Evolutionary conservation across 2,113 vertebrate genomes (phyloP).

Genomic region (Odontesthes bonariensis): DNA sequence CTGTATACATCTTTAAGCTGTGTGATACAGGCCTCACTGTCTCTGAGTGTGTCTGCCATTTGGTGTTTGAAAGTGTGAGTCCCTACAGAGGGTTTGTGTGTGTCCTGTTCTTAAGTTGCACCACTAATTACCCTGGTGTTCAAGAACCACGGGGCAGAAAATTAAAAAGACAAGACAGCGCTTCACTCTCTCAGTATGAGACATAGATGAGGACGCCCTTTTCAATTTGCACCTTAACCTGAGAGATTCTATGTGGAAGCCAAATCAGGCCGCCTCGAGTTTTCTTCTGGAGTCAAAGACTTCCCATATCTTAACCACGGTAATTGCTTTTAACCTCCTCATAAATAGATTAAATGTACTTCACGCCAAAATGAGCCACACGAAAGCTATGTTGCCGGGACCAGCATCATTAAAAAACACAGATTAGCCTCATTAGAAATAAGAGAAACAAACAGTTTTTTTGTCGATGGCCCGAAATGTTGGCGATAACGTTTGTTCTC

Average conservation of each 20-base stretch:
- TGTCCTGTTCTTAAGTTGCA: slow-evolving; percentile 17
- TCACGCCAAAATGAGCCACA: background rate
- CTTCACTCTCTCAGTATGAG: slow-evolving; percentile 48
- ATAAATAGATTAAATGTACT: slow-evolving; percentile 10
- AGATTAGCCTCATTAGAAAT: slow-evolving; percentile 37
- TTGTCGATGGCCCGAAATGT: slow-evolving; percentile 45
- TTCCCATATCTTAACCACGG: background rate
- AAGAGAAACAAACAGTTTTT: slow-evolving; percentile 32
- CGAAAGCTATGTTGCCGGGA: slow-evolving; percentile 13
- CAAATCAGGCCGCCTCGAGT: background rate
- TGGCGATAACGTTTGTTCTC: slow-evolving; percentile 48
- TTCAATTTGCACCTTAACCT: slow-evolving; percentile 41
- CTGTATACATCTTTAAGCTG: background rate
- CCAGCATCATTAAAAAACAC: slow-evolving; percentile 34
- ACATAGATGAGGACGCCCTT: slow-evolving; percentile 4
- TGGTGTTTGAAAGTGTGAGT: background rate
- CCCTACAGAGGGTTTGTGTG: slow-evolving; percentile 1
- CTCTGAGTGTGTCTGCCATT: background rate
- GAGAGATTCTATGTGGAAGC: slow-evolving; percentile 10
- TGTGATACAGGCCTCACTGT: background rate
- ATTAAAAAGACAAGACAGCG: slow-evolving; percentile 7
- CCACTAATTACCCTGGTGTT: slow-evolving; percentile 56
- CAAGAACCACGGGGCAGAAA: slow-evolving; percentile 21
- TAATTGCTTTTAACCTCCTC: background rate
- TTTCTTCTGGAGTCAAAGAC: slow-evolving; percentile 7